Conservation (phyloP, 1,140 invertebrate species). For the Cotesia typhae region DNA sequence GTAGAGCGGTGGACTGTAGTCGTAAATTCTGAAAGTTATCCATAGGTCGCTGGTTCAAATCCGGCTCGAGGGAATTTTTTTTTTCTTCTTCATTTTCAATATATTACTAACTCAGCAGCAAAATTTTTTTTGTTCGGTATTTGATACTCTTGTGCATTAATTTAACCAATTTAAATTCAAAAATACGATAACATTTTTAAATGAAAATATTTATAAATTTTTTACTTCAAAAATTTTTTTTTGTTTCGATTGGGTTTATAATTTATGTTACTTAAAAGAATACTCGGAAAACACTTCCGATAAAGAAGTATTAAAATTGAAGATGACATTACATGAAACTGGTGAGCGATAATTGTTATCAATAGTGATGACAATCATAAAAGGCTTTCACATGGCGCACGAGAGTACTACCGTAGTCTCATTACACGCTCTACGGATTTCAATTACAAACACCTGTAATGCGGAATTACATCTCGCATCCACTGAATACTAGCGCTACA, state of each 20-base stretch:
- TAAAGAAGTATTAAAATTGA: neutral
- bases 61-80: slow-evolving; percentile 73
- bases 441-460: slow-evolving; percentile 47
- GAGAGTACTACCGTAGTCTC: slow-evolving; percentile 27
- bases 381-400: neutral
- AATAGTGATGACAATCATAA: neutral
- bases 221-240: too few species aligned
- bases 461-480: slow-evolving; percentile 41
- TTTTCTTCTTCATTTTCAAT: slow-evolving; percentile 21
- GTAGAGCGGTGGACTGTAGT: slow-evolving; percentile 67
- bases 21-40: slow-evolving; percentile 53
- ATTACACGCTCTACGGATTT: slow-evolving; percentile 42
- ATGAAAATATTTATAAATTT: too few species aligned
- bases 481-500: slow-evolving; percentile 8
- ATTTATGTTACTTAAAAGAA: too few species aligned
- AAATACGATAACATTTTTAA: too few species aligned
- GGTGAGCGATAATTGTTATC: neutral
- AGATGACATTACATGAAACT: neutral
- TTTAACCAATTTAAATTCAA: too few species aligned
- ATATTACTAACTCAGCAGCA: neutral
- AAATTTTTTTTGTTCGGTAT: neutral
- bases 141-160: too few species aligned
- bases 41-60: slow-evolving; percentile 77
- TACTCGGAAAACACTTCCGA: too few species aligned
- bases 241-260: too few species aligned